These are phyloP conservation scores for Steinernema scapterisci DNA, from an alignment of 2,888 invertebrate genomes.

Conservation along the genomic window DNA sequence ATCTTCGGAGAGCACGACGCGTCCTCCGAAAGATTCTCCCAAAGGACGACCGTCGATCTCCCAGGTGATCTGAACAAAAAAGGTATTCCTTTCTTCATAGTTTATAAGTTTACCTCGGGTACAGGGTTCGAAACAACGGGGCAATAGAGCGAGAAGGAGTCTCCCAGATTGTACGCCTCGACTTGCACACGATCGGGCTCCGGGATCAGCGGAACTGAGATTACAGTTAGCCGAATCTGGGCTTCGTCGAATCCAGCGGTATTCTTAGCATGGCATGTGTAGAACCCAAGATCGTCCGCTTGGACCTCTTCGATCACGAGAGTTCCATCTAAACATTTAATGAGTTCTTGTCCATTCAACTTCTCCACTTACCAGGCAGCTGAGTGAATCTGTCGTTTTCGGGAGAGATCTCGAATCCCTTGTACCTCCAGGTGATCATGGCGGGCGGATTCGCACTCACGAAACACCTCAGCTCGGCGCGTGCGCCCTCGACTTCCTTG, in stretches of 20 bases:
- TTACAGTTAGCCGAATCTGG: conserved; percentile 72
- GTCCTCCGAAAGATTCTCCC: conserved; percentile 37
- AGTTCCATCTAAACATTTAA: conserved; percentile 44
- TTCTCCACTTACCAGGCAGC: neutral
- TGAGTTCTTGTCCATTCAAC: neutral
- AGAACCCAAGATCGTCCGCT: conserved; percentile 71
- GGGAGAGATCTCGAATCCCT: conserved; percentile 39
- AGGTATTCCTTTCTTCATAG: too few species aligned
- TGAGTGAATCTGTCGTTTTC: conserved; percentile 20
- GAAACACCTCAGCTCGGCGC: conserved; percentile 53
- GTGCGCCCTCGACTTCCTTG: conserved; percentile 24
- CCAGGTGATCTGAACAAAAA: conserved; percentile 58
- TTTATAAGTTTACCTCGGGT: conserved; percentile 41
- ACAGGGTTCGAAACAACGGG: conserved; percentile 64
- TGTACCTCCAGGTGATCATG: conserved; percentile 51
- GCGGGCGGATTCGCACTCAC: conserved; percentile 55
- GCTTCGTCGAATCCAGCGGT: conserved; percentile 73
- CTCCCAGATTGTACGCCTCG: conserved; percentile 51
- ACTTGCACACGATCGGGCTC: conserved; percentile 51
- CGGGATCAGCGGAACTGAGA: conserved; percentile 68
- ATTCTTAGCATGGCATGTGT: conserved; percentile 74
- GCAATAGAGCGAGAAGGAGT: conserved; percentile 63
- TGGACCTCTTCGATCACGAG: conserved; percentile 52
- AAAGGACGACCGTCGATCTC: conserved; percentile 56
- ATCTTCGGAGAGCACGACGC: conserved; percentile 61